Conservation (phyloP, 2,888 invertebrate species). For the Lycophotia porphyrea region DNA sequence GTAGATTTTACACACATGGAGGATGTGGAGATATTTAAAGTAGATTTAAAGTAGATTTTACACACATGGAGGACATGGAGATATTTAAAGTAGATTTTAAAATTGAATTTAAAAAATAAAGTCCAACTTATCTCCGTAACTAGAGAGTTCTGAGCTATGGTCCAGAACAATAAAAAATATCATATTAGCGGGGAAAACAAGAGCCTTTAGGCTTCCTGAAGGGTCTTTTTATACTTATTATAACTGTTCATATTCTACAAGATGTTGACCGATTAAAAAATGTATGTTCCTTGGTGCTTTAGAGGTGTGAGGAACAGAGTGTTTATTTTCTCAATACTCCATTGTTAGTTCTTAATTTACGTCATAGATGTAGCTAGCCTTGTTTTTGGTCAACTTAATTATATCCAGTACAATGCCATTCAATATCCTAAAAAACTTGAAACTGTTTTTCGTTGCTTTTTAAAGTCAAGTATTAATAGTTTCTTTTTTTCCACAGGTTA, state of each 20-base stretch:
- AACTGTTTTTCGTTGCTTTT: neutral
- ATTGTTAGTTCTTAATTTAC: neutral
- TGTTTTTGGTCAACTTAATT: neutral
- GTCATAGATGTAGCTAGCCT: neutral
- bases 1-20: too few relatives aligned
- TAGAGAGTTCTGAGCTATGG: neutral
- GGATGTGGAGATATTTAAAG: neutral
- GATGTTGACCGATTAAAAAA: neutral
- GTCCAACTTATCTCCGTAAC: neutral
- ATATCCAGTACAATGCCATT: neutral
- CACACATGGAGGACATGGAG: too few relatives aligned
- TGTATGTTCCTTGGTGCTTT: neutral
- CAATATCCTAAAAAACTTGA: neutral
- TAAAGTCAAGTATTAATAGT: neutral
- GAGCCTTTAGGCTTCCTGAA: neutral
- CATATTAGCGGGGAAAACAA: neutral
- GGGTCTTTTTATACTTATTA: neutral
- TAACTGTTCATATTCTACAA: neutral
- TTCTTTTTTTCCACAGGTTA: constrained; percentile 92
- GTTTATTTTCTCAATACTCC: neutral
- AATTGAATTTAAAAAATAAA: too few relatives aligned
- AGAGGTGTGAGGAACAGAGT: too few relatives aligned
- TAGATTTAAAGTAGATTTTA: too few relatives aligned
- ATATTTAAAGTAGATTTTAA: neutral
- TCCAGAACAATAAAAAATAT: neutral